phyloP scores from a whole-genome alignment of 2,888 invertebrate genomes.

The Apamea crenata region DNA sequence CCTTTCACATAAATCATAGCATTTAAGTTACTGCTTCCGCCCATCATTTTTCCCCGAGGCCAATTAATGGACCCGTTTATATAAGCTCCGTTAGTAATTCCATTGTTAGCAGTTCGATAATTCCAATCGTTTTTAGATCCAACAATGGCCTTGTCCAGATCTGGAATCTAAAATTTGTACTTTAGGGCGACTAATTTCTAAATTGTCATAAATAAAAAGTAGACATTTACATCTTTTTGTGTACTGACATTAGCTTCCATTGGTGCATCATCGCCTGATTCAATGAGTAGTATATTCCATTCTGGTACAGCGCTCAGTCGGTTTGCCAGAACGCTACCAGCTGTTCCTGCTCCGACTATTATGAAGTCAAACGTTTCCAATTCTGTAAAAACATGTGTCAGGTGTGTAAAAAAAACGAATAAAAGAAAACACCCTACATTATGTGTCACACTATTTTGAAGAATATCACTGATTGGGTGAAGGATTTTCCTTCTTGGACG shows the following conservation, averaged over 20 bases:
- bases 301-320: constrained; percentile 69
- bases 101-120: constrained; percentile 93
- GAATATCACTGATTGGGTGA: too few species aligned
- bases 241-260: constrained; percentile 41
- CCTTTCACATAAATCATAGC: constrained; percentile 90
- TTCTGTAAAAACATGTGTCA: constrained; percentile 57
- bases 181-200: neutral
- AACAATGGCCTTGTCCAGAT: constrained; percentile 57
- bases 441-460: neutral
- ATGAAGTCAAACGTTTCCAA: constrained; percentile 71
- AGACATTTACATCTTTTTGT: neutral
- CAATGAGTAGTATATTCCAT: constrained; percentile 84
- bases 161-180: constrained; percentile 71
- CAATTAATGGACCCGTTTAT: constrained; percentile 79
- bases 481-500: too few species aligned
- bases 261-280: constrained; percentile 83
- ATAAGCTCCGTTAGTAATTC: constrained; percentile 92
- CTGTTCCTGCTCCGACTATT: constrained; percentile 73
- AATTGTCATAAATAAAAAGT: neutral
- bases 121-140: constrained; percentile 93
- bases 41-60: constrained; percentile 92
- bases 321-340: constrained; percentile 74
- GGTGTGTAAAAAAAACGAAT: neutral
- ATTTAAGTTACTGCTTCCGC: constrained; percentile 90
- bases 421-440: neutral